Evolutionary conservation across 1,140 invertebrate genomes (phyloP), one percentile per base, ranked within the genome.

Genomic region (Mya arenaria): DNA sequence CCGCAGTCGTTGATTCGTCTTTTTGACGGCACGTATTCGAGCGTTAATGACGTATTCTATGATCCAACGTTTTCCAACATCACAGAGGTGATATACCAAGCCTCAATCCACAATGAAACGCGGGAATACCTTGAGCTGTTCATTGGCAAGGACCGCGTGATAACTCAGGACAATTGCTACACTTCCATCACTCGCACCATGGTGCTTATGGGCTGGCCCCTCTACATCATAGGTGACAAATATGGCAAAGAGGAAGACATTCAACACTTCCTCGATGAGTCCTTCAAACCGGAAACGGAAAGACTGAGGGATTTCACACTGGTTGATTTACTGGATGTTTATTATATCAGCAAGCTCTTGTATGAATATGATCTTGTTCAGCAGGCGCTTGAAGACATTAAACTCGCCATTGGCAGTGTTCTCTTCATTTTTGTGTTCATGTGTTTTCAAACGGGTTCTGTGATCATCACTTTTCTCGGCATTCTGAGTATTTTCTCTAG

Each of bases 401-500:
- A 60, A 37, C 63, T 87, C 28, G 78, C 84, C 19, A 65, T 82
- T 17, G 86, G 86, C 19, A 85, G 84, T 74, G 56, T 87, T 37
- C 23, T 66, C 15, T 87, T 85, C 41, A 85, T 87, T 36, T 77
- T 79, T 23, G 13, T 84, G 32, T 87, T 85, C 78, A 81, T 85
- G 75, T 62, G 52, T 34, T 37, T 84, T 37, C 86, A 87, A 56
- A 87, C 82, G 23, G 71, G 78, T 1, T 79, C 82, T 6, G 17
- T 85, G 4, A 77, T 80, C 60, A 37, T 87, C 1, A 81, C 83
- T 1, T 39, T 28, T 34, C 60, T 82, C 19, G 79, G 79, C 5
- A 72, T 82, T 62, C 23, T 85, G 19, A 89, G 89, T 71, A 90
- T 90, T 55, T n/a, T 89, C 17, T 83, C 87, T 15, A 89, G 89